Evolutionary conservation across 2,888 invertebrate species (phyloP), one percentile per base, ranked within the genome.

Genomic region (Dicycla oo): DNA sequence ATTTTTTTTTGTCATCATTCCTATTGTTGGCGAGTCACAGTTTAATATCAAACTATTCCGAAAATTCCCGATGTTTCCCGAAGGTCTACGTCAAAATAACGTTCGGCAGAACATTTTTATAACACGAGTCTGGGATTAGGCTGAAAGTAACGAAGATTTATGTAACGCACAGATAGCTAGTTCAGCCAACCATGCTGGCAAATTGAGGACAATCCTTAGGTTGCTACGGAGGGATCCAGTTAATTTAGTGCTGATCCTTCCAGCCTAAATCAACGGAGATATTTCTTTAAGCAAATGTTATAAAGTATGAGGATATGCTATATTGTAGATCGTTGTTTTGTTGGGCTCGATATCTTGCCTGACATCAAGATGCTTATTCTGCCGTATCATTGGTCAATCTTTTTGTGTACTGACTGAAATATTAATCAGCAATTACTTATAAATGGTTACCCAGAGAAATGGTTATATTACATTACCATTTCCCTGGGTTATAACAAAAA

Each of bases 161-260:
- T 81, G 72, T 75, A 70, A 75, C 69, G 53, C 72, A 66, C 56
- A 80, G 58, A 77, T 68, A 80, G 77, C 80, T 73, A 77, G 70
- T 63, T 75, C 66, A 60, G 15, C 54, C 75, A 66, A 71, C 75
- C 54, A 60, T 67, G 51, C 71, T 75, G 80, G 70, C 69, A 79
- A 82, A 81, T 82, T 79, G 76, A 63, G 81, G 82, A 82, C 81
- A 82, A 78, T 81, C 82, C 79, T 67, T 82, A 67, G 69, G 66
- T 70, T 66, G 34, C 57, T 76, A 54, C 49, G 30, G 23, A 69
- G 54, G 62, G 68, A 73, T 69, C 77, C 63, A 57, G 66, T 77
- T 81, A 77, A 81, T 80, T 72, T 73, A 69, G 77, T 66, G 70
- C 56, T 72, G 73, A 69, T 72, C 68, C 69, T 54, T 62, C 66